Conservation (phyloP, 2,113 vertebrate species). For the Amblyornis subalaris region DNA sequence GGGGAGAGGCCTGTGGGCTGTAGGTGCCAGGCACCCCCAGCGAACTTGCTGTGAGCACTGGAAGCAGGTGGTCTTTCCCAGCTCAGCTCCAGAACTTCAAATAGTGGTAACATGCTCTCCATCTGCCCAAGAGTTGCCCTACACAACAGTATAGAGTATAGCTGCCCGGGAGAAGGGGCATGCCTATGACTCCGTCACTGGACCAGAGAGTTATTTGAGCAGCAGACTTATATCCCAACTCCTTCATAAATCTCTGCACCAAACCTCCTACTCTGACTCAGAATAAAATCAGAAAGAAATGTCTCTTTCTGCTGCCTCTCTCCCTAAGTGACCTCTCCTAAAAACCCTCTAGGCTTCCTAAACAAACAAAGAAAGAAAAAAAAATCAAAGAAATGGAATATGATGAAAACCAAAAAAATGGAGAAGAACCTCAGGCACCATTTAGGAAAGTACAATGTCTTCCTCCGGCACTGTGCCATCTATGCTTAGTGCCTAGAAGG, state of each 20-base stretch:
- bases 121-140: background rate
- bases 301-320: background rate
- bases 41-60: background rate
- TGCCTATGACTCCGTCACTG: background rate
- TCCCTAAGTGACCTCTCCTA: background rate
- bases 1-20: rapidly evolving
- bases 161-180: background rate
- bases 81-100: background rate
- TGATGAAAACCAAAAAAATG: background rate
- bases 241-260: background rate
- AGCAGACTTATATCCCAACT: background rate
- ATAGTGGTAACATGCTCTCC: background rate
- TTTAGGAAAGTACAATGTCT: background rate
- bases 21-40: rapidly evolving
- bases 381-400: constrained; percentile 11
- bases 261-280: background rate
- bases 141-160: rapidly evolving
- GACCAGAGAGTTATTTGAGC: background rate
- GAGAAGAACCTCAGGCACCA: constrained; percentile 20
- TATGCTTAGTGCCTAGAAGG: background rate
- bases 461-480: background rate
- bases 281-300: background rate
- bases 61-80: background rate
- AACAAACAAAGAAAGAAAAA: background rate
- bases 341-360: constrained; percentile 9